Evolutionary conservation across 2,113 vertebrate species (phyloP).

Genomic region (Cyprinodon tularosa): DNA sequence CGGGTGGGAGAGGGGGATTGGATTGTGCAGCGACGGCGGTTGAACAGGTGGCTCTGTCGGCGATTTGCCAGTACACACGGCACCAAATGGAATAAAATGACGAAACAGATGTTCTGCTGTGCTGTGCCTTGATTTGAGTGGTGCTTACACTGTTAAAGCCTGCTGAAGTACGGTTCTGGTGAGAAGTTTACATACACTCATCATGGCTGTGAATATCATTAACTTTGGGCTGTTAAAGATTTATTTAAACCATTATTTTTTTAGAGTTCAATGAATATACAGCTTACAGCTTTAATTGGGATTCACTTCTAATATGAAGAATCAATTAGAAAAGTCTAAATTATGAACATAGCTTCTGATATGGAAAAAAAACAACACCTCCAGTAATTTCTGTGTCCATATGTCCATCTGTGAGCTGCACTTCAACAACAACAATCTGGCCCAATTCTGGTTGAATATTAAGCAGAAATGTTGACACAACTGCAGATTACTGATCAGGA

Average conservation of each 20-base stretch:
- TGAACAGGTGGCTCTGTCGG: conserved; percentile 70
- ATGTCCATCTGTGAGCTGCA: too few relatives aligned
- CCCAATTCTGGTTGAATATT: too few relatives aligned
- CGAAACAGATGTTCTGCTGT: conserved; percentile 66
- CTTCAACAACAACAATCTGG: too few relatives aligned
- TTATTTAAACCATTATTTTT: neutral
- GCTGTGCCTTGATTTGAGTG: conserved; percentile 62
- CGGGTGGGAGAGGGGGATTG: conserved; percentile 28
- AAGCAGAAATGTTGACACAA: too few relatives aligned
- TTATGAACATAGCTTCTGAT: too few relatives aligned
- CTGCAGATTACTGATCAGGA: too few relatives aligned
- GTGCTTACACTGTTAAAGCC: conserved; percentile 54
- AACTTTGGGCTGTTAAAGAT: neutral
- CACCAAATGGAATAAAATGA: conserved; percentile 69
- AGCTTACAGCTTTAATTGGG: neutral
- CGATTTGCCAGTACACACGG: conserved; percentile 49
- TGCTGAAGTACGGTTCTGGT: conserved; percentile 30
- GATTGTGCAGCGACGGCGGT: conserved; percentile 27
- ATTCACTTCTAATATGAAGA: too few relatives aligned
- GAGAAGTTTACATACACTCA: neutral
- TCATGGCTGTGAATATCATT: neutral
- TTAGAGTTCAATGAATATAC: neutral
- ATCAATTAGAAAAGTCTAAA: too few relatives aligned
- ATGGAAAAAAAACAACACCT: neutral
- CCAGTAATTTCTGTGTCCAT: neutral